A percentile compares a stretch with the other conserved stretches of the same genome.
These are phyloP conservation scores for Notolepis coatsorum DNA, from an alignment of 2,797 vertebrate genomes.

Conservation along the genomic window DNA sequence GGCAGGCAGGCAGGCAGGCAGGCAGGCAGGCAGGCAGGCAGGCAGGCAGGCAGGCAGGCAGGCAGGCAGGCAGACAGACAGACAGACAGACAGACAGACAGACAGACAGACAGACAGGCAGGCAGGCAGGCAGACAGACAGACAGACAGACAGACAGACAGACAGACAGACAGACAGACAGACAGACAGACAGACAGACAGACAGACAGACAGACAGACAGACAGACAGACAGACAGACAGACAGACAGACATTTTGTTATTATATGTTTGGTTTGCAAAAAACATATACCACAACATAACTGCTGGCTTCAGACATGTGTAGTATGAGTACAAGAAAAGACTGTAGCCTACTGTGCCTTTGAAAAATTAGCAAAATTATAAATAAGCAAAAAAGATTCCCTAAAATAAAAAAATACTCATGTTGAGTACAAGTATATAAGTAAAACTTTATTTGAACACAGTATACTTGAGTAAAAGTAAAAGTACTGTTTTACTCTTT, in stretches of 20 bases:
- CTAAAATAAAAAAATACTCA: no score
- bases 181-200: background rate
- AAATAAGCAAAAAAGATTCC: background rate
- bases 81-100: background rate
- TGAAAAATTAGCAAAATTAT: no score
- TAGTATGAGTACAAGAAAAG: no score
- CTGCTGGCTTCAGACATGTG: no score
- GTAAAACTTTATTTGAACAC: no score
- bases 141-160: background rate
- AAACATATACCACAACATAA: no score
- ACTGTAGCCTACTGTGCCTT: no score
- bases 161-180: background rate
- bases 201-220: background rate
- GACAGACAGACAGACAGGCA: background rate
- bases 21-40: background rate
- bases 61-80: background rate
- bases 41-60: background rate
- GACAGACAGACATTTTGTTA: background rate
- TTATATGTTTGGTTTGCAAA: no score
- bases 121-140: background rate
- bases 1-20: background rate
- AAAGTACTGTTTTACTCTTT: no score
- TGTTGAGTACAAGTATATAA: no score
- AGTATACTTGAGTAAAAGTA: no score
- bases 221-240: background rate